phyloP scores from a whole-genome alignment of 2,113 vertebrate genomes.

The Pelodiscus sinensis region DNA sequence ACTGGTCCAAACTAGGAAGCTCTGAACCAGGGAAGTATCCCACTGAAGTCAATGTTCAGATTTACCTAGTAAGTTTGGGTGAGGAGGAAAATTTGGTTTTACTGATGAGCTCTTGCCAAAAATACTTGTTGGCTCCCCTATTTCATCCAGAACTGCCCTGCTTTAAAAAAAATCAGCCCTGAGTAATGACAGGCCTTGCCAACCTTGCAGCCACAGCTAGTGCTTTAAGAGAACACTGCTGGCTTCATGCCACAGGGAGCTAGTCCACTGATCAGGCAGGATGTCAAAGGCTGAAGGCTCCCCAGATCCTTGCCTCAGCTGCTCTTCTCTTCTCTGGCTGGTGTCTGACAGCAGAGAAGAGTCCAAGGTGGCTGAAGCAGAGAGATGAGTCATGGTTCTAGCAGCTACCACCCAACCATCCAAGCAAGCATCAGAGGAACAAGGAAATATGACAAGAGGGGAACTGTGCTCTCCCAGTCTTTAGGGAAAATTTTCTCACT shows the following conservation, averaged over 20 bases:
- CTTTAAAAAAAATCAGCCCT: not conserved
- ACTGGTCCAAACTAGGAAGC: not conserved
- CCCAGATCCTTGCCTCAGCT: not conserved
- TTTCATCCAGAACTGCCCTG: not conserved
- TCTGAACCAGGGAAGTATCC: not conserved
- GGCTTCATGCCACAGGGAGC: not conserved
- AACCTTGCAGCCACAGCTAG: not conserved
- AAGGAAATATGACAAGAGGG: not conserved
- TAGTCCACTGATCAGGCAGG: not conserved
- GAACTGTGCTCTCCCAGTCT: not conserved
- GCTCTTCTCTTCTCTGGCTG: not conserved
- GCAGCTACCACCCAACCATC: not conserved
- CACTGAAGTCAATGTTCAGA: not conserved
- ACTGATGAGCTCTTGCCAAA: not conserved
- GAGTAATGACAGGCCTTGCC: not conserved
- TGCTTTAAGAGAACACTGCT: not conserved
- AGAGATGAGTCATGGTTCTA: not conserved
- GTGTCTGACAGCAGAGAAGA: not conserved
- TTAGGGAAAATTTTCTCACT: not conserved
- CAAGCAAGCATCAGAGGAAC: not conserved
- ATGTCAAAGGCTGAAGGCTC: not conserved
- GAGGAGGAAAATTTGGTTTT: not conserved
- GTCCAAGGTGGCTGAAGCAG: not conserved
- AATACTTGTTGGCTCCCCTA: not conserved
- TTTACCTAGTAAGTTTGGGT: not conserved